Base-by-base conservation (phyloP, 2,888 invertebrate genomes). In the Chirona hameri region DNA sequence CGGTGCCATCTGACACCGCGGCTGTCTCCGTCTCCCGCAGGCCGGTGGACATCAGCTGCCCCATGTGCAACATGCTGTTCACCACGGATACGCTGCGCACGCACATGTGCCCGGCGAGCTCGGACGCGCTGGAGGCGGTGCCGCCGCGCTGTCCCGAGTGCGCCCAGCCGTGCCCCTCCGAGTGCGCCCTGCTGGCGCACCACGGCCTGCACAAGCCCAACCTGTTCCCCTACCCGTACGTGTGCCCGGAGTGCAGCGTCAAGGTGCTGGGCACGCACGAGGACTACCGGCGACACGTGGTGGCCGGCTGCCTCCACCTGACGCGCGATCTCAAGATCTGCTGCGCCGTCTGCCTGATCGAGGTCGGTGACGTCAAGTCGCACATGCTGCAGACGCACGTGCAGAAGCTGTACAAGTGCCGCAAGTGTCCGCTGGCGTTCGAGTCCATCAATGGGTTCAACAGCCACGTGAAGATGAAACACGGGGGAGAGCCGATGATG, bases 311-410 rank as follows among this genome's bases (percentile, higher is more conserved):
- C 29, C 55, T 80, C 27, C 80, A 80, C 52, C 48, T 55, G 80
- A 55, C 80, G 27, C 80, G 80, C 27, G 80, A 80, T 52, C 80
- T 80, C 80, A 80, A 80, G 29, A 52, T n/a, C 15, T 80, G 80
- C 80, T 80, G 80, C 29, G 12, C 80, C 52, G 24, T 80, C 52
- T 80, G 80, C 18, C 80, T 80, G 52, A 80, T 80, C 52, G 80
- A 80, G 80, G 80, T 80, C 9, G 80, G 80, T 48, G 80, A 80
- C 52, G 52, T 80, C 27, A 80, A 48, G 27, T 52, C 52, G 80
- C 80, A 80, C 80, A 80, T 80, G 80, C 52, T 80, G 52, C 80
- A 80, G 52, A 52, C 80, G 80, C 80, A 80, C 80, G 80, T 80
- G 52, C 80, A 80, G 80, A 80, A 48, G 21, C 80, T 80, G 27